phyloP scores from a whole-genome alignment of 2,113 vertebrate species.

The Ciconia stormi region DNA sequence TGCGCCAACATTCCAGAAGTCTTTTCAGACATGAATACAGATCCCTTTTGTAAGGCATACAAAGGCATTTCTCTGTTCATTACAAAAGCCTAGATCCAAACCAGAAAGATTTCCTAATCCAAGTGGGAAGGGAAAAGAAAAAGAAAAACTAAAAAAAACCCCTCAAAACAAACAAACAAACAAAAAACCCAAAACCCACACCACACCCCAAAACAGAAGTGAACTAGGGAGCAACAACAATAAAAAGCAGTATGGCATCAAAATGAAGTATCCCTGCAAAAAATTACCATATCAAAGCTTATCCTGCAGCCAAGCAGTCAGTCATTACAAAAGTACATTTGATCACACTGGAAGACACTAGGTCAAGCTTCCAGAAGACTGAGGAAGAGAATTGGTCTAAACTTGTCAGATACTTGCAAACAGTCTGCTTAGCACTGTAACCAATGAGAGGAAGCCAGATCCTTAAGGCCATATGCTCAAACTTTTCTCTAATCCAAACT shows the following conservation, averaged over 20 bases:
- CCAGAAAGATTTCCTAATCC: not conserved
- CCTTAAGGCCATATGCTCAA: slow-evolving; percentile 31
- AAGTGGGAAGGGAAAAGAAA: not conserved
- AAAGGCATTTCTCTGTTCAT: slow-evolving; percentile 16
- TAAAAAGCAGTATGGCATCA: not conserved
- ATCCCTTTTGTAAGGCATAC: slow-evolving; percentile 13
- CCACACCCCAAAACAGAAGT: not conserved
- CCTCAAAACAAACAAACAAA: not conserved
- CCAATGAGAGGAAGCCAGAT: not conserved
- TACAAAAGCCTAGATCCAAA: not conserved
- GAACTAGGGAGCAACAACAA: not conserved
- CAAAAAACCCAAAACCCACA: not conserved
- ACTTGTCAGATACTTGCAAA: not conserved
- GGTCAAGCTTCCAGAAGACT: not conserved
- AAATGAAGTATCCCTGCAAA: not conserved
- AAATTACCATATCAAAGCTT: not conserved
- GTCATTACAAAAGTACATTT: not conserved
- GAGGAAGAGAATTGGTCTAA: not conserved
- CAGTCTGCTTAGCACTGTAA: not conserved
- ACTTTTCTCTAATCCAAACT: slow-evolving; percentile 23
- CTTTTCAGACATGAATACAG: slow-evolving; percentile 36
- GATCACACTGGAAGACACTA: not conserved
- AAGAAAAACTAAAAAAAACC: too few relatives aligned
- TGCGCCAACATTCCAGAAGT: slow-evolving; percentile 36
- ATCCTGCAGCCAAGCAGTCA: not conserved